Evolutionary conservation across 2,113 vertebrate species (phyloP).

Genomic region (Enhydra lutris): DNA sequence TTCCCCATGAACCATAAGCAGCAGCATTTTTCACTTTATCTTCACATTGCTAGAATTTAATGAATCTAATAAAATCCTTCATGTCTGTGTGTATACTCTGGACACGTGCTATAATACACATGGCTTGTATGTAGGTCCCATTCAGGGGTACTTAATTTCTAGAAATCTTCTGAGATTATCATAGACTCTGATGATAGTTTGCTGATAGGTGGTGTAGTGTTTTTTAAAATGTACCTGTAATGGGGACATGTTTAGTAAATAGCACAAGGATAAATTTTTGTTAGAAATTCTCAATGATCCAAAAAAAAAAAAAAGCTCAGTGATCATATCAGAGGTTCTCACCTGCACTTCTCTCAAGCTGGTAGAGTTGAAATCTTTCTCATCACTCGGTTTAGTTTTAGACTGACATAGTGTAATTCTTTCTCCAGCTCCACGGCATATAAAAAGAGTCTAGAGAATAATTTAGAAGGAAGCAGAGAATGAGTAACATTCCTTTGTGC

Average conservation of each 20-base stretch:
- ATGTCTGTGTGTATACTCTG: background rate
- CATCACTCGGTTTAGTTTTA: slow-evolving; percentile 44
- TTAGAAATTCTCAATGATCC: background rate
- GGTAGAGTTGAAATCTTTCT: slow-evolving; percentile 44
- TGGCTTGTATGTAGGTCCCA: background rate
- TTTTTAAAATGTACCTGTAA: background rate
- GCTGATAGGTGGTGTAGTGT: background rate
- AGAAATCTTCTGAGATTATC: background rate
- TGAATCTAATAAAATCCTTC: background rate
- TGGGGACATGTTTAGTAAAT: background rate
- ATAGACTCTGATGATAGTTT: background rate
- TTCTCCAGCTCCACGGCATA: slow-evolving; percentile 44
- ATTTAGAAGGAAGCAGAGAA: slow-evolving; percentile 2
- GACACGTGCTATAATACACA: background rate
- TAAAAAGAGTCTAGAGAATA: slow-evolving; percentile 71
- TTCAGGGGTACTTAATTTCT: background rate
- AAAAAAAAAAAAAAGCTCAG: background rate
- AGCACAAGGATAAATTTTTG: background rate
- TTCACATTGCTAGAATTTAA: slow-evolving; percentile 27
- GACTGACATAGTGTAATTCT: slow-evolving; percentile 54
- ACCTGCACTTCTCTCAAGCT: slow-evolving; percentile 46
- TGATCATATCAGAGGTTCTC: background rate
- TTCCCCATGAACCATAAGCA: background rate
- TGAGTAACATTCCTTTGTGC: background rate
- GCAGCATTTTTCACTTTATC: slow-evolving; percentile 3